Evolutionary conservation across 2,113 vertebrate species (phyloP), one percentile per base, ranked within the genome.

Genomic region (Myotis davidii): DNA sequence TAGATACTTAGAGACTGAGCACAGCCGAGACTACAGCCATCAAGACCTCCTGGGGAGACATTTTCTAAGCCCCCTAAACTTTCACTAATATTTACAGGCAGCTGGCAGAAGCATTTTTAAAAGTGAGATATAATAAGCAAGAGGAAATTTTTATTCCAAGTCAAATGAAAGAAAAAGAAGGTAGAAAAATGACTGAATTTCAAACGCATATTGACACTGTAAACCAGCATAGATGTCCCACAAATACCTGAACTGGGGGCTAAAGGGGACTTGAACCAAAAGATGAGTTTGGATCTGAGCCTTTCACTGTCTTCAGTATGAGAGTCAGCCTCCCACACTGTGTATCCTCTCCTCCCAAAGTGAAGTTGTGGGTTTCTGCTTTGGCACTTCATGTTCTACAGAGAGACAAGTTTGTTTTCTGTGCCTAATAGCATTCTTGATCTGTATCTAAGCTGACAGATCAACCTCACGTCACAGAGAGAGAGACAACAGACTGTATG

Each of bases 341-440:
- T 0, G 0, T 29, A 2, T 7, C 42, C 11, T 76, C 32, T 83
- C 39, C 65, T 88, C 54, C n/a, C 37, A 5, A 76, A 79, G 54
- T 7, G 29, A 88, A 91, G 9, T 32, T 16, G 45, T 32, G 42
- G 21, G 0, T 67, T 84, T 82, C 85, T 94, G 27, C 27, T 87
- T 42, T 42, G 70, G 34, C 11, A 27, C 13, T 72, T 52, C 25
- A 23, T 88, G 88, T 89, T 84, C 74, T 32, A 61, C 42, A 65
- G 23, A 84, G 56, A 85, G 65, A 45, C 18, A 67, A 59, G 39
- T 90, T 87, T 69, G 42, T 94, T 97, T 91, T 77, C 70, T 61
- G 1, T 72, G 50, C 21, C 69, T 93, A 77, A 90, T 45, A 77
- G 34, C 2, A 0, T 87, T 94, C 37, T 93, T 87, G 74, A 77